These are phyloP conservation scores for Danaus melanippus DNA, from an alignment of 1,140 invertebrate genomes.

Conservation along the genomic window DNA sequence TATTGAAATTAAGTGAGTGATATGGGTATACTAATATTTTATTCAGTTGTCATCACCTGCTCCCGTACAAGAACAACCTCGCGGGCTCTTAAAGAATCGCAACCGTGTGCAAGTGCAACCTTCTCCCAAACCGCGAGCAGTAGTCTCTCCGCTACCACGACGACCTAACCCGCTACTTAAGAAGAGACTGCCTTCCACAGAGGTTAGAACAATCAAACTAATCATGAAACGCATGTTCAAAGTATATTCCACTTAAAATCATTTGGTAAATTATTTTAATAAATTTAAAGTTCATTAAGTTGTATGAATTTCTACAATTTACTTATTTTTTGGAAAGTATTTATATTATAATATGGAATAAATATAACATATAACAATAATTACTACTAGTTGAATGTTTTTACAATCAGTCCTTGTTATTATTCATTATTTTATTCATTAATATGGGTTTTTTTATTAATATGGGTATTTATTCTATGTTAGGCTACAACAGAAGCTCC, in stretches of 20 bases:
- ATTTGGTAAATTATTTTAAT: too few species aligned
- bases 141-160: slow-evolving; percentile 33
- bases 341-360: too few species aligned
- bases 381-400: not conserved
- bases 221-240: too few species aligned
- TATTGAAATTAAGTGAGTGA: too few species aligned
- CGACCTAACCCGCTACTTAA: slow-evolving; percentile 54
- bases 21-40: too few species aligned
- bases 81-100: slow-evolving; percentile 39
- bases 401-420: not conserved
- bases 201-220: slow-evolving; percentile 26
- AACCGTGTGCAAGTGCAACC: slow-evolving; percentile 50
- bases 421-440: not conserved
- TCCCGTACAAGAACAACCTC: slow-evolving; percentile 42
- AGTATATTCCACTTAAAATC: too few species aligned
- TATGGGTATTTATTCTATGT: not conserved
- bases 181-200: slow-evolving; percentile 49
- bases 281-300: too few species aligned
- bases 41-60: slow-evolving; percentile 41
- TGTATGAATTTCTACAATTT: too few species aligned
- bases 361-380: too few species aligned
- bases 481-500: slow-evolving; percentile 56
- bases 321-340: too few species aligned
- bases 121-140: slow-evolving; percentile 46
- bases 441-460: not conserved